These are phyloP conservation scores for Callaeas wilsoni DNA, from an alignment of 2,113 vertebrate species.

Conservation along the genomic window DNA sequence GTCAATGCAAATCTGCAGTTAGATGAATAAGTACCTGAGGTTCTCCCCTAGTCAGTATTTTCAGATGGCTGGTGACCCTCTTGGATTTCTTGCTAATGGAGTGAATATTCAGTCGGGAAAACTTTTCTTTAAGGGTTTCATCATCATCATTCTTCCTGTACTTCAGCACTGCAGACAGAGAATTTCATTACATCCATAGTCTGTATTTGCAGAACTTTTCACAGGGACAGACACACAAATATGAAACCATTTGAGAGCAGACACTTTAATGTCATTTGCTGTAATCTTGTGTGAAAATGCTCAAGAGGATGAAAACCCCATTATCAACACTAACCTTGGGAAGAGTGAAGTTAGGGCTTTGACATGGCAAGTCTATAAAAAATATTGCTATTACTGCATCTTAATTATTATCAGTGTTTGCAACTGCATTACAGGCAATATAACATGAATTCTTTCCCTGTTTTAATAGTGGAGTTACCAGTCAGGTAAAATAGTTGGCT, in stretches of 20 bases:
- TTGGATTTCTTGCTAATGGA: constrained; percentile 97
- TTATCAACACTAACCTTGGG: not conserved
- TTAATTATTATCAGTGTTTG: constrained; percentile 8
- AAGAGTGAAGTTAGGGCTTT: not conserved
- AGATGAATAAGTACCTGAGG: constrained; percentile 81
- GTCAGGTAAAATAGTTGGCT: not conserved
- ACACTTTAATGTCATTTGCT: not conserved
- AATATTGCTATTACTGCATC: not conserved
- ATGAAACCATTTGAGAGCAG: not conserved
- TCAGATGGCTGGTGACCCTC: constrained; percentile 90
- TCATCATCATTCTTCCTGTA: constrained; percentile 92
- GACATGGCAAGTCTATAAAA: not conserved
- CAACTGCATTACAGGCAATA: not conserved
- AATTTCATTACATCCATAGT: not conserved
- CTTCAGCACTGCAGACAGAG: constrained; percentile 85
- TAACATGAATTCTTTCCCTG: not conserved
- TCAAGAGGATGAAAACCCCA: constrained; percentile 2
- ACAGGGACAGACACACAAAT: not conserved
- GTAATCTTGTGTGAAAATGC: constrained; percentile 26
- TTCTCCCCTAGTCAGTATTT: constrained; percentile 89
- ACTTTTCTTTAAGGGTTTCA: constrained; percentile 86
- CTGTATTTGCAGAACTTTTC: not conserved
- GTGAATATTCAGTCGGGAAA: constrained; percentile 91
- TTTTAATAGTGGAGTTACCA: not conserved
- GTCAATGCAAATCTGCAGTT: not conserved